Conservation (phyloP, 2,797 vertebrate species). For the Xerus rutilus region DNA sequence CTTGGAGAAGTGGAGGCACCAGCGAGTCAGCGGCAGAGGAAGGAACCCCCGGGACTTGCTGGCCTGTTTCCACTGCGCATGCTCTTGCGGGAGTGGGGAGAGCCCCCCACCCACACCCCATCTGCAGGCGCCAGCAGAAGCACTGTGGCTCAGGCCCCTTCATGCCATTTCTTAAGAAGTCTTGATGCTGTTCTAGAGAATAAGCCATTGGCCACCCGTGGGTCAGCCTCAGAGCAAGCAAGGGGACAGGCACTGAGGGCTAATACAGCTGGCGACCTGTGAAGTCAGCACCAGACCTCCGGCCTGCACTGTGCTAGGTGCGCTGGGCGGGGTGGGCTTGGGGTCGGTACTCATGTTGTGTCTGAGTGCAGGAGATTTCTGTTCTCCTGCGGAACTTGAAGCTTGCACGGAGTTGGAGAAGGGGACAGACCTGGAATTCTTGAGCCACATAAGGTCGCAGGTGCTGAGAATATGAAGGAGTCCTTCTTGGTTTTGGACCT, state of each 20-base stretch:
- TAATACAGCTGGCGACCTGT: neutral
- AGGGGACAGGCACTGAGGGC: neutral
- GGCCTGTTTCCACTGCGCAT: neutral
- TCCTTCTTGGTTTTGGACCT: neutral
- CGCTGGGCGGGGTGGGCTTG: neutral
- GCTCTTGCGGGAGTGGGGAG: neutral
- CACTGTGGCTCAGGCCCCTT: neutral
- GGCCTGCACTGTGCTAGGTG: neutral
- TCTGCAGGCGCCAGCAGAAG: neutral
- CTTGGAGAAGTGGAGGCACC: neutral
- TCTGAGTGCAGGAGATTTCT: neutral
- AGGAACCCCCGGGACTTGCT: neutral
- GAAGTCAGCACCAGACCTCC: neutral
- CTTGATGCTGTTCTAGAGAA: neutral
- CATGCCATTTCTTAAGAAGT: conserved; percentile 40
- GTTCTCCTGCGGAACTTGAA: neutral
- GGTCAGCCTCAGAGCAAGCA: conserved; percentile 50
- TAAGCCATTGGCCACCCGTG: conserved; percentile 65
- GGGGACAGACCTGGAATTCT: neutral
- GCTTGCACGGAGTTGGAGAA: neutral
- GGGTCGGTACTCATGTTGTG: neutral
- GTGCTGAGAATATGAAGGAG: neutral
- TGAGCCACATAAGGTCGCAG: neutral
- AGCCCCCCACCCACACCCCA: too few species aligned
- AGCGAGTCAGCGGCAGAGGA: neutral